These are phyloP conservation scores for Altica lythri DNA, from an alignment of 2,888 invertebrate species.

Conservation along the genomic window DNA sequence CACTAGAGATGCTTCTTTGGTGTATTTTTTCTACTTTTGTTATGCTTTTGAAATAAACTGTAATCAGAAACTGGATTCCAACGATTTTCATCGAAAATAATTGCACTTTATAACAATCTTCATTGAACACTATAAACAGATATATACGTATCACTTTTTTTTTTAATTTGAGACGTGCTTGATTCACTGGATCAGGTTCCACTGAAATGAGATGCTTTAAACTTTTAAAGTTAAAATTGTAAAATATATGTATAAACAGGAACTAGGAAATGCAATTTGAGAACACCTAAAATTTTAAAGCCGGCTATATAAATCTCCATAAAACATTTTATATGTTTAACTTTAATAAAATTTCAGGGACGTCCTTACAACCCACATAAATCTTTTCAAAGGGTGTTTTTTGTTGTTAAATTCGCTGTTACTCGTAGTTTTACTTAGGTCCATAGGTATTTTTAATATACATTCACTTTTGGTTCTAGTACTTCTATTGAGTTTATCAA, in stretches of 20 bases:
- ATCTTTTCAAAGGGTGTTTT: not conserved
- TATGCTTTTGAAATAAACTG: too few relatives aligned
- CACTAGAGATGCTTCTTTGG: too few relatives aligned
- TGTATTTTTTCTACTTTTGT: too few relatives aligned
- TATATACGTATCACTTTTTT: not conserved
- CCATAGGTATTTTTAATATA: too few relatives aligned
- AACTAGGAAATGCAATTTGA: conserved; percentile 35
- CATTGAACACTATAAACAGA: too few relatives aligned
- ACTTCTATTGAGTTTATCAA: too few relatives aligned
- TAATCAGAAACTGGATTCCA: too few relatives aligned
- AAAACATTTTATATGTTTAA: conserved; percentile 30
- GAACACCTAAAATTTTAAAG: conserved; percentile 33
- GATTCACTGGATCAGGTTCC: conserved; percentile 15
- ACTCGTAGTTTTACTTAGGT: too few relatives aligned
- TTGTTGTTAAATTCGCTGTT: too few relatives aligned
- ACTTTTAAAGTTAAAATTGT: conserved; percentile 22
- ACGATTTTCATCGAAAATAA: too few relatives aligned
- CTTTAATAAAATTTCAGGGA: conserved; percentile 22
- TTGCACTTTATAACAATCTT: too few relatives aligned
- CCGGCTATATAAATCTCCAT: conserved; percentile 31
- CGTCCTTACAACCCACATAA: conserved; percentile 10
- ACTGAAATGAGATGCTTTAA: conserved; percentile 26
- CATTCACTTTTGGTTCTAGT: too few relatives aligned
- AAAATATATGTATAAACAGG: conserved; percentile 32
- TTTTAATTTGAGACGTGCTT: conserved; percentile 14